Evolutionary conservation across 1,140 invertebrate genomes (phyloP).

Genomic region (Archegozetes longisetosus): DNA sequence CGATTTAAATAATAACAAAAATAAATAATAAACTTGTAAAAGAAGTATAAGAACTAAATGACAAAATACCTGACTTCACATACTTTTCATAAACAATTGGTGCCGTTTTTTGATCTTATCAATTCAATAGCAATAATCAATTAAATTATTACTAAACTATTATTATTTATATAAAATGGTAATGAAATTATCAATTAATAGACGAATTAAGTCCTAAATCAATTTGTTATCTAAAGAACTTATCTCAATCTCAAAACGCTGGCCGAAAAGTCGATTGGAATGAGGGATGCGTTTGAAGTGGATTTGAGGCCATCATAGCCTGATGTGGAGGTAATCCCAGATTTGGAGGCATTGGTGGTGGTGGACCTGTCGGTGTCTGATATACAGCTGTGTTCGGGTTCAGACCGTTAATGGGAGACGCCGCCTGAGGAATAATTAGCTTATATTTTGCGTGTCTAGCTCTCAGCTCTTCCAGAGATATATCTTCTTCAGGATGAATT

Average conservation of each 20-base stretch:
- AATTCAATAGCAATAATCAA: background rate
- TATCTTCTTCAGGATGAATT: conserved; percentile 82
- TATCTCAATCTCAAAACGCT: background rate
- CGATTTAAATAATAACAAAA: background rate
- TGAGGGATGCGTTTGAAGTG: background rate
- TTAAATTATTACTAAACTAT: background rate
- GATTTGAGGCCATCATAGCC: too few species aligned
- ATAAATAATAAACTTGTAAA: background rate
- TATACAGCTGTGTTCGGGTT: background rate
- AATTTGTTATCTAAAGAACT: background rate
- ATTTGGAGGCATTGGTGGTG: background rate
- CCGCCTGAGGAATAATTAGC: conserved; percentile 1
- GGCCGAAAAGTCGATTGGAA: conserved; percentile 1
- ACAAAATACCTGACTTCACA: background rate
- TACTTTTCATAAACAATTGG: background rate
- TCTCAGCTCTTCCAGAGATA: conserved; percentile 71
- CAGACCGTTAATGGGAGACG: background rate
- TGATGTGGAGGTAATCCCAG: background rate
- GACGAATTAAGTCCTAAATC: background rate
- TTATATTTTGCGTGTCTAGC: conserved; percentile 58
- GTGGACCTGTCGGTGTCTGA: background rate
- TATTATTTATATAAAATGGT: background rate
- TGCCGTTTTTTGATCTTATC: background rate
- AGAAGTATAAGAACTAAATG: background rate
- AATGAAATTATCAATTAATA: background rate